These are phyloP conservation scores for Lampris incognitus DNA, from an alignment of 2,113 vertebrate species.

Conservation along the genomic window DNA sequence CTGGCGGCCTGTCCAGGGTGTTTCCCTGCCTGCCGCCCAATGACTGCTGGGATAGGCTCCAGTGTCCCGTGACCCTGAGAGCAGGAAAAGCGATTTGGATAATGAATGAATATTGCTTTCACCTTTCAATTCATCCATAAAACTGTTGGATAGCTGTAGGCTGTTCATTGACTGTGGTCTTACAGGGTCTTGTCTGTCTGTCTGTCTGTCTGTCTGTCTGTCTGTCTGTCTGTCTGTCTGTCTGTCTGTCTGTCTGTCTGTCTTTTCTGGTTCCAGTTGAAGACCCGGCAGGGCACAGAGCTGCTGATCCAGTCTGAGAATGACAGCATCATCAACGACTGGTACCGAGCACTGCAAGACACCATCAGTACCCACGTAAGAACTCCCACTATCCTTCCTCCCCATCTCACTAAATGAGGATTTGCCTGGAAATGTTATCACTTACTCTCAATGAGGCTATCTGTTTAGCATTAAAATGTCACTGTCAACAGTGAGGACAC, in stretches of 20 bases:
- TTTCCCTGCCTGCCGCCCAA: too few relatives aligned
- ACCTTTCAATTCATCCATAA: too few relatives aligned
- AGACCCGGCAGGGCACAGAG: slow-evolving; percentile 92
- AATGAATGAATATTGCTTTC: too few relatives aligned
- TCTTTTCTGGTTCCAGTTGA: slow-evolving; percentile 83
- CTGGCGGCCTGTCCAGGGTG: too few relatives aligned
- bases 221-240: slow-evolving; percentile 1
- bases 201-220: not conserved
- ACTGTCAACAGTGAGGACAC: too few relatives aligned
- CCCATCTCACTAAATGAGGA: not conserved
- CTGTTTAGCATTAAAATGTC: too few relatives aligned
- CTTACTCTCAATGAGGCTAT: too few relatives aligned
- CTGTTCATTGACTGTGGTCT: not conserved
- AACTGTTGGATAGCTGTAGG: too few relatives aligned
- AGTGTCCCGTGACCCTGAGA: too few relatives aligned
- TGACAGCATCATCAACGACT: slow-evolving; percentile 87
- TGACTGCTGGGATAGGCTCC: too few relatives aligned
- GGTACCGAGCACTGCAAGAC: slow-evolving; percentile 88
- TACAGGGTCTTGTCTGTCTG: not conserved
- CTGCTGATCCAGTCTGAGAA: slow-evolving; percentile 94
- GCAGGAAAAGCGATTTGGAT: too few relatives aligned
- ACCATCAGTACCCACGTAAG: slow-evolving; percentile 90
- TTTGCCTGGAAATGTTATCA: too few relatives aligned
- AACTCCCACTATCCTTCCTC: not conserved
- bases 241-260: not conserved